phyloP scores from a whole-genome alignment of 2,113 vertebrate genomes.

The Choloepus hoffmanni region DNA sequence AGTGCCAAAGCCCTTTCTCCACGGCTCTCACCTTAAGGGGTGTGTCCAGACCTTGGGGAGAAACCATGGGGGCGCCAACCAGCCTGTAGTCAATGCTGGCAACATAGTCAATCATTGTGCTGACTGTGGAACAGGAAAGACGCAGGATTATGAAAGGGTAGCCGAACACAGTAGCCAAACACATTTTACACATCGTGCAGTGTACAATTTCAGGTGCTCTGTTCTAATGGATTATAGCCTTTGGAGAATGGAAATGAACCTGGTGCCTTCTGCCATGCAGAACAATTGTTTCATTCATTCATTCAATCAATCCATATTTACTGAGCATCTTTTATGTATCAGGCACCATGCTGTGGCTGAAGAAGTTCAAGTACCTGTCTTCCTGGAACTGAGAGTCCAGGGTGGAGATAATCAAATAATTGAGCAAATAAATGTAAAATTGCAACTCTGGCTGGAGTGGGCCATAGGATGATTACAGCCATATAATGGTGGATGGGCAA shows the following conservation, averaged over 20 bases:
- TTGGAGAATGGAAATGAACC: background rate
- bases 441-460: background rate
- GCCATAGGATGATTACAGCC: background rate
- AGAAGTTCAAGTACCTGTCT: background rate
- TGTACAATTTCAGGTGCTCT: background rate
- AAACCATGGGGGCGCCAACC: slow-evolving; percentile 78
- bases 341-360: background rate
- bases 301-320: background rate
- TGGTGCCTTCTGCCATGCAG: background rate
- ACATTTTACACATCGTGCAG: background rate
- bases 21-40: slow-evolving; percentile 83
- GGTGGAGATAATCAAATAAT: background rate
- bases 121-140: slow-evolving; percentile 77
- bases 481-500: rapidly evolving
- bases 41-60: background rate
- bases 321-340: background rate
- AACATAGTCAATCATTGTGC: slow-evolving; percentile 69
- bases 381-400: background rate
- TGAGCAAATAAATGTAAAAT: background rate
- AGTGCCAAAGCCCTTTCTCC: background rate
- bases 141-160: background rate
- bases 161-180: background rate
- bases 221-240: background rate
- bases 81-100: slow-evolving; percentile 84
- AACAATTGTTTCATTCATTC: background rate